phyloP scores from a whole-genome alignment of 2,797 vertebrate species.

The Mionectes olivaceus region DNA sequence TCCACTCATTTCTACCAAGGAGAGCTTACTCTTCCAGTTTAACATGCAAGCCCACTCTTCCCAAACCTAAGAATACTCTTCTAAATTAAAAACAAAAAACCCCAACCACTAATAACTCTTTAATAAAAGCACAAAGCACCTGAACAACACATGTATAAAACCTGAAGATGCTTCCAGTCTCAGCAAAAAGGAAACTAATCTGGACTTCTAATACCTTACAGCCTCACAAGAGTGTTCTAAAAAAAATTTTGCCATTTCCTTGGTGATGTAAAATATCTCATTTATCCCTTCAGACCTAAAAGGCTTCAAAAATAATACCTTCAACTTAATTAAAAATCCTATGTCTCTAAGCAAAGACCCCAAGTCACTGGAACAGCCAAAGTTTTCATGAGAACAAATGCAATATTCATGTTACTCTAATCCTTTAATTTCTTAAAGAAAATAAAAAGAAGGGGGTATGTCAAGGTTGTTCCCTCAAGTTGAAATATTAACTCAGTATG shows the following conservation, averaged over 20 bases:
- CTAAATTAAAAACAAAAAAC: background rate
- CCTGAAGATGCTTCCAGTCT: background rate
- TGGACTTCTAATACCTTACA: background rate
- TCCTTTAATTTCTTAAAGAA: background rate
- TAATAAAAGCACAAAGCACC: background rate
- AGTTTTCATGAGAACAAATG: background rate
- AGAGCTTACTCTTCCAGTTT: background rate
- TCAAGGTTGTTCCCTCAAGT: background rate
- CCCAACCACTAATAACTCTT: background rate
- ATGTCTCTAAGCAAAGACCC: background rate
- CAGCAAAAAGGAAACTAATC: background rate
- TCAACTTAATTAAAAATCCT: background rate
- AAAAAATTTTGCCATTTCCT: background rate
- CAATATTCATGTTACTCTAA: background rate
- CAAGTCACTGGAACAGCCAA: background rate
- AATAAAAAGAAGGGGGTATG: background rate
- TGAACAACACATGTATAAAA: background rate
- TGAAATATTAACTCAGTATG: background rate
- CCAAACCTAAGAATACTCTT: background rate
- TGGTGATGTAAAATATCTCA: background rate
- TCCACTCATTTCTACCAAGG: background rate
- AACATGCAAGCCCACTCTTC: background rate
- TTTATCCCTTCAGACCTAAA: background rate
- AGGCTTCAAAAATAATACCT: background rate
- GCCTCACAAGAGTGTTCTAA: background rate